phyloP scores from a whole-genome alignment of 2,888 invertebrate genomes.

The Anthophora plumipes region DNA sequence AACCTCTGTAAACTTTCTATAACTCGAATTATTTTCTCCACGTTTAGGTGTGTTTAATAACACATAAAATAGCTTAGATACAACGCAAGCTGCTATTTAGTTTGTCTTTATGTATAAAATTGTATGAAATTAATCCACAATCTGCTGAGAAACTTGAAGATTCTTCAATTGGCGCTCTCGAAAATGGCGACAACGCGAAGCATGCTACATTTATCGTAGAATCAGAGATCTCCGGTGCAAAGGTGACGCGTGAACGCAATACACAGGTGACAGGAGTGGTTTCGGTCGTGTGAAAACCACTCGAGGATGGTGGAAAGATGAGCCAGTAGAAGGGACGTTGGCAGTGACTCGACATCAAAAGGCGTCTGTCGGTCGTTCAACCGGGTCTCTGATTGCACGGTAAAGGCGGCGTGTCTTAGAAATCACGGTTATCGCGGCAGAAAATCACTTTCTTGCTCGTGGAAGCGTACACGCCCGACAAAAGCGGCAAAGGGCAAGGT shows the following conservation, averaged over 20 bases:
- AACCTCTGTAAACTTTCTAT: too few species aligned
- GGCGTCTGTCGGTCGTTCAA: conserved; percentile 61
- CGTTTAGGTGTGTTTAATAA: too few species aligned
- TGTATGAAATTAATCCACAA: not conserved
- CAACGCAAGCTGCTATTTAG: too few species aligned
- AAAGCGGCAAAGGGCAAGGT: conserved; percentile 52
- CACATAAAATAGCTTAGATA: too few species aligned
- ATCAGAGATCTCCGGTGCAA: conserved; percentile 17
- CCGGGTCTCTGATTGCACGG: conserved; percentile 55
- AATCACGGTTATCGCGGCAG: conserved; percentile 67
- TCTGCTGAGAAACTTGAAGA: not conserved
- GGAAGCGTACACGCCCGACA: conserved; percentile 47
- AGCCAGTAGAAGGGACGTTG: conserved; percentile 30
- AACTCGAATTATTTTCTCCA: too few species aligned
- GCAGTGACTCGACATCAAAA: conserved; percentile 70
- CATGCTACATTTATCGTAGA: not conserved
- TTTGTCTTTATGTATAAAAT: too few species aligned
- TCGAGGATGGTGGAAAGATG: conserved; percentile 39
- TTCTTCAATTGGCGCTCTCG: not conserved
- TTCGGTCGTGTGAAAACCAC: conserved; percentile 39
- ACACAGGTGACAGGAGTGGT: conserved; percentile 18
- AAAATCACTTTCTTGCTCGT: conserved; percentile 68
- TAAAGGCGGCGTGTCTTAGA: conserved; percentile 58
- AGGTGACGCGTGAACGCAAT: conserved; percentile 21
- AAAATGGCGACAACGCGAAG: not conserved